Evolutionary conservation across 2,797 vertebrate species (phyloP).

Genomic region (Meriones psammophilus): DNA sequence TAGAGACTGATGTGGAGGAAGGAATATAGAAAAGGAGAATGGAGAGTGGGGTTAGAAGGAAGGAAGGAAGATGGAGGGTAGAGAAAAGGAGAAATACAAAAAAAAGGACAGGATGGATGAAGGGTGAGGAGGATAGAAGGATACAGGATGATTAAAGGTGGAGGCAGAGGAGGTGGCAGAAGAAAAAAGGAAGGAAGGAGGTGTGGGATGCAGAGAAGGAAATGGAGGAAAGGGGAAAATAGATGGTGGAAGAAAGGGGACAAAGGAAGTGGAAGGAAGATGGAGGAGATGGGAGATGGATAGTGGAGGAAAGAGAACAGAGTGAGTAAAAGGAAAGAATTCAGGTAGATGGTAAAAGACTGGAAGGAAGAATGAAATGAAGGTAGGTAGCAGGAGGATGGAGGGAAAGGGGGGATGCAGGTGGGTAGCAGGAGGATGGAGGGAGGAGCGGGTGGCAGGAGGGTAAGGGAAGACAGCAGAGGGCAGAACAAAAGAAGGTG

Average conservation of each 20-base stretch:
- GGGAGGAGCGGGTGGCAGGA: too few relatives aligned
- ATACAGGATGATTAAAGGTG: not conserved
- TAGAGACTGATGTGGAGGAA: too few relatives aligned
- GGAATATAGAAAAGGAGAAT: too few relatives aligned
- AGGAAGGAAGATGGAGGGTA: too few relatives aligned
- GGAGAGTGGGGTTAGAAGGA: too few relatives aligned
- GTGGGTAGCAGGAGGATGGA: too few relatives aligned
- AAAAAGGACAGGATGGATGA: not conserved
- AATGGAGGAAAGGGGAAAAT: not conserved
- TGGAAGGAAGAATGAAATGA: not conserved
- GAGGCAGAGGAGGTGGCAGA: not conserved
- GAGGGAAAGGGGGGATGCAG: not conserved
- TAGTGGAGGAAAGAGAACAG: not conserved
- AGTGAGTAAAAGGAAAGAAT: too few relatives aligned
- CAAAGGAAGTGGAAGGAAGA: not conserved
- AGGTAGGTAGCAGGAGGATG: not conserved
- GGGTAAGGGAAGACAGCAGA: too few relatives aligned
- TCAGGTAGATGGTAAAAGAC: rapidly evolving
- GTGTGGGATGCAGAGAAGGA: not conserved
- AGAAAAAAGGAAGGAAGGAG: too few relatives aligned
- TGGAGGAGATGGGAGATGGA: not conserved
- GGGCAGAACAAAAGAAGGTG: not conserved
- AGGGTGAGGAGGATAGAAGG: not conserved
- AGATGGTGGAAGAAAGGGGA: not conserved
- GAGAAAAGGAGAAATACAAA: not conserved